These are phyloP conservation scores for Ophthalmolycus amberensis DNA, from an alignment of 2,113 vertebrate genomes.

Conservation along the genomic window DNA sequence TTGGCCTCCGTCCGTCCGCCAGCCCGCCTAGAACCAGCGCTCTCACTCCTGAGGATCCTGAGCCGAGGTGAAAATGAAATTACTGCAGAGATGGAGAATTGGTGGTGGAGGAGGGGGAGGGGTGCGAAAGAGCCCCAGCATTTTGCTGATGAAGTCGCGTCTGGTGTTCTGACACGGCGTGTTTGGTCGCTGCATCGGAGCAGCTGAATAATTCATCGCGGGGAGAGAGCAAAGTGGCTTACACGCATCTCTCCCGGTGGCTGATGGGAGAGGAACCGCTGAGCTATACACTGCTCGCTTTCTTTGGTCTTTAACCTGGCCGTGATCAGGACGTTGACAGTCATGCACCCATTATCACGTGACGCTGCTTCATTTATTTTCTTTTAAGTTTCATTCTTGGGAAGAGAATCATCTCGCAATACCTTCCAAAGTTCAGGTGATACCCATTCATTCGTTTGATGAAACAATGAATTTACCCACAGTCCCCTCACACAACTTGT, in stretches of 20 bases:
- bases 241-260: conserved; percentile 28
- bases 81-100: conserved; percentile 68
- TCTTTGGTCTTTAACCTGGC: conserved; percentile 43
- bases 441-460: conserved; percentile 8
- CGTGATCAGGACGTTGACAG: neutral
- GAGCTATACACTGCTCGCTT: conserved; percentile 4
- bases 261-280: conserved; percentile 47
- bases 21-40: conserved; percentile 67
- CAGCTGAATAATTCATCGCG: conserved; percentile 68
- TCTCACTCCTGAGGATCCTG: conserved; percentile 56
- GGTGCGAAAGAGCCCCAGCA: conserved; percentile 45
- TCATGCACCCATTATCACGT: neutral
- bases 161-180: conserved; percentile 64
- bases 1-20: conserved; percentile 61
- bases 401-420: neutral
- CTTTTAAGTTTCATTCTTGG: neutral
- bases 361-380: neutral
- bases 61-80: conserved; percentile 69
- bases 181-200: conserved; percentile 63
- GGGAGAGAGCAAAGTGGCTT: conserved; percentile 33
- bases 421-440: conserved; percentile 8
- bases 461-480: conserved; percentile 9
- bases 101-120: conserved; percentile 26
- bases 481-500: conserved; percentile 1
- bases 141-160: conserved; percentile 80